Evolutionary conservation across 92 coral and sea anemone genomes (phyloP).

Genomic region (Palythoa caribaeorum): DNA sequence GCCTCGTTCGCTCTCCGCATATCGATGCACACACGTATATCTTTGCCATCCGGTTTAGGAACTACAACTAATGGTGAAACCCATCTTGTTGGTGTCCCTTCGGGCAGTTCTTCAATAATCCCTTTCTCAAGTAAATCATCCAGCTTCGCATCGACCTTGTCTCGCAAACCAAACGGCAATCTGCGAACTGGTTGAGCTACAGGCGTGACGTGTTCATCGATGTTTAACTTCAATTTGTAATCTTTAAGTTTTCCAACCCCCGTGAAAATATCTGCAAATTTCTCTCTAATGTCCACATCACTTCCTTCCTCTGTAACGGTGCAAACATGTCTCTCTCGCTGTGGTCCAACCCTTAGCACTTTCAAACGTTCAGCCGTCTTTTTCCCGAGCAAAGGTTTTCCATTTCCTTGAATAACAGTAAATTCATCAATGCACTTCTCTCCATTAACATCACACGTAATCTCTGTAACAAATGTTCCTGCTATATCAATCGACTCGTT

Average conservation of each 20-base stretch:
- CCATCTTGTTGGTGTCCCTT: conserved; percentile 55
- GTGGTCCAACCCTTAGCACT: background rate
- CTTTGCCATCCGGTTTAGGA: conserved; percentile 55
- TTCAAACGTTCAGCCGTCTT: too few relatives aligned
- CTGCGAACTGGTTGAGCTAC: conserved; percentile 48
- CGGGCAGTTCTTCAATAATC: conserved; percentile 56
- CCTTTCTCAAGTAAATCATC: conserved; percentile 57
- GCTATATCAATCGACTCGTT: conserved; percentile 50
- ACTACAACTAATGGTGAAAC: conserved; percentile 59
- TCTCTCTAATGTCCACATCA: conserved; percentile 49
- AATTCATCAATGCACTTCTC: conserved; percentile 41
- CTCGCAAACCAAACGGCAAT: conserved; percentile 3
- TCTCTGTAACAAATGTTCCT: conserved; percentile 45
- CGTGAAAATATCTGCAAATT: conserved; percentile 49
- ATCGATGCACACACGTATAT: conserved; percentile 54
- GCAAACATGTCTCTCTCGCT: conserved; percentile 4
- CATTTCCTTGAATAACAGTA: conserved; percentile 59
- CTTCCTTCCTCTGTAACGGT: conserved; percentile 48
- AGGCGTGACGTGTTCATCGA: conserved; percentile 47
- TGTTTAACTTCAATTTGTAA: conserved; percentile 65
- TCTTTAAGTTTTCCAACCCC: conserved; percentile 61
- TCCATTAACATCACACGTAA: conserved; percentile 43
- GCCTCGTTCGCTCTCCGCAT: conserved; percentile 63
- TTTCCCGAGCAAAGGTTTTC: conserved; percentile 26
- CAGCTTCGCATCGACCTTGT: conserved; percentile 59